Percentiles rank a stretch among this genome's conserved stretches.
Conservation (phyloP, 1,140 invertebrate species). For the Patella vulgata region DNA sequence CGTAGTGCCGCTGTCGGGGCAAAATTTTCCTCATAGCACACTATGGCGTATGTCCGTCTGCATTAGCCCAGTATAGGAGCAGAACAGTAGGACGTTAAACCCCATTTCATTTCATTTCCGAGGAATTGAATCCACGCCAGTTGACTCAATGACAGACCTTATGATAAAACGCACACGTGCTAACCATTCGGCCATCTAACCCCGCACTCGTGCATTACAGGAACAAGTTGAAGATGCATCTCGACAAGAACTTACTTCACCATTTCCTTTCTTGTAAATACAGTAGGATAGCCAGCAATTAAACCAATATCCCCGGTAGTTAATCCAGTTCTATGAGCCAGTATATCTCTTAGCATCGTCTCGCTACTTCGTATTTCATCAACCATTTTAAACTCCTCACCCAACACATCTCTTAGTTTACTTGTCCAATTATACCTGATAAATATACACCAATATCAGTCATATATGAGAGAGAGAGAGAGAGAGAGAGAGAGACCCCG, state of each 20-base stretch:
- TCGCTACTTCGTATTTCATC: conserved; percentile 23
- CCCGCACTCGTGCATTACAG: no score
- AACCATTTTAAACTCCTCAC: conserved; percentile 28
- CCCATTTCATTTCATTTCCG: no score
- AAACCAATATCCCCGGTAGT: conserved; percentile 12
- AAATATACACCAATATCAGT: conserved; percentile 71
- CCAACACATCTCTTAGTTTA: conserved; percentile 27
- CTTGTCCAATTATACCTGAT: conserved; percentile 76
- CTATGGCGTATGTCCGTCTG: no score
- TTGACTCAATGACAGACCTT: no score
- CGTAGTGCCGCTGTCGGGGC: no score
- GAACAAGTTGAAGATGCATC: no score
- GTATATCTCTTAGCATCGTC: conserved; percentile 35
- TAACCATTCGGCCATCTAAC: no score
- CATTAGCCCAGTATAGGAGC: no score
- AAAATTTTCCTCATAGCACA: no score
- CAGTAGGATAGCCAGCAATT: conserved; percentile 56
- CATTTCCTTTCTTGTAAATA: conserved; percentile 74
- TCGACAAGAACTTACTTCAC: conserved; percentile 58
- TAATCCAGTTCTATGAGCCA: conserved; percentile 38
- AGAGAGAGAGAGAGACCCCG: neutral
- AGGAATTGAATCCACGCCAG: no score
- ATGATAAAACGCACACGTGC: no score
- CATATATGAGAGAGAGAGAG: neutral
- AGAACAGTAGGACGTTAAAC: no score